Evolutionary conservation across 2,113 vertebrate species (phyloP).

Genomic region (Corapipo altera): DNA sequence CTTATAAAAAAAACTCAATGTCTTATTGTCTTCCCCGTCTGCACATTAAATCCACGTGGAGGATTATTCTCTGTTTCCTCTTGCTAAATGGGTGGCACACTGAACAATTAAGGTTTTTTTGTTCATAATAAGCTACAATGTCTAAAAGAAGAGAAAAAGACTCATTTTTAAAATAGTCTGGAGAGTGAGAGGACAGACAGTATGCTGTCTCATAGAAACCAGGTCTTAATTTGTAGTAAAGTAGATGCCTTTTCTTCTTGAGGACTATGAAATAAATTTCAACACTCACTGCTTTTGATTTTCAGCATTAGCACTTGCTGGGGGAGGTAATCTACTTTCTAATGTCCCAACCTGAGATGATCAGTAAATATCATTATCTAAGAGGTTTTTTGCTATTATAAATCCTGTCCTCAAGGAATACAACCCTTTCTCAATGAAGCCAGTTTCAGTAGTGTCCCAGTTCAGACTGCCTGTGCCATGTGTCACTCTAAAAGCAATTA

Average conservation of each 20-base stretch:
- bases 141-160: neutral
- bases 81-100: neutral
- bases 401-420: neutral
- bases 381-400: neutral
- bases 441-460: neutral
- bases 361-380: neutral
- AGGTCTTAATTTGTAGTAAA: neutral
- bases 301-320: neutral
- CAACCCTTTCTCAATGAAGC: neutral
- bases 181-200: neutral
- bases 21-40: neutral
- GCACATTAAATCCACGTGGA: neutral
- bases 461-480: neutral
- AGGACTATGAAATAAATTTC: neutral
- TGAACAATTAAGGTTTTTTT: neutral
- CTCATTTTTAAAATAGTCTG: neutral
- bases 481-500: neutral
- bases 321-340: neutral
- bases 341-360: neutral
- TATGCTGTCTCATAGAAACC: neutral
- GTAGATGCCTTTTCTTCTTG: neutral
- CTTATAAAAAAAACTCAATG: neutral
- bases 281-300: neutral
- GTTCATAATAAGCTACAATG: neutral
- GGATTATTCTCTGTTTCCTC: neutral